phyloP scores from a whole-genome alignment of 2,888 invertebrate species.

The Sylvicola cinctus region DNA sequence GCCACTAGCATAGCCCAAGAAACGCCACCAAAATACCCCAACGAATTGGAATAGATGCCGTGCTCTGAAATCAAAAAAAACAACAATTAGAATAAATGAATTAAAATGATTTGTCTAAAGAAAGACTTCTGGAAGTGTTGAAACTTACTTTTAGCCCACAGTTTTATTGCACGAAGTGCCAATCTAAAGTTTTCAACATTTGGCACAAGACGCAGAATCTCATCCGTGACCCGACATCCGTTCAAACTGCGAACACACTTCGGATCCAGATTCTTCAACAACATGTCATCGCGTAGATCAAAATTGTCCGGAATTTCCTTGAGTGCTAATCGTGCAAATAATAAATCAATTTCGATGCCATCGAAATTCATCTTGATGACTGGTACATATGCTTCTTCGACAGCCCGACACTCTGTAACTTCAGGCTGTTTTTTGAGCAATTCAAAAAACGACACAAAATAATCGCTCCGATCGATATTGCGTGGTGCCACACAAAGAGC shows the following conservation, averaged over 20 bases:
- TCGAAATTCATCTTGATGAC: conserved; percentile 99
- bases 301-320: conserved; percentile 83
- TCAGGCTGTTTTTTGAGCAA: conserved; percentile 69
- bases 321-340: conserved; percentile 87
- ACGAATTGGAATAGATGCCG: conserved; percentile 94
- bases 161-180: conserved; percentile 82
- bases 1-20: conserved; percentile 99
- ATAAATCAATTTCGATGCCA: conserved; percentile 95
- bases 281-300: conserved; percentile 74
- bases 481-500: conserved; percentile 94
- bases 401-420: conserved; percentile 69
- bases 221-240: conserved; percentile 96
- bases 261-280: conserved; percentile 86
- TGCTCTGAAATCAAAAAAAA: conserved; percentile 35
- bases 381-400: conserved; percentile 97
- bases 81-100: conserved; percentile 2
- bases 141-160: conserved; percentile 91
- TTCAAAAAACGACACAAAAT: conserved; percentile 89
- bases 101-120: background rate
- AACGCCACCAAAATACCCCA: conserved; percentile 95
- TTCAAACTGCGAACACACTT: conserved; percentile 94
- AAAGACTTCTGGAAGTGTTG: background rate
- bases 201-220: conserved; percentile 88
- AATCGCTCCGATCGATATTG: conserved; percentile 83
- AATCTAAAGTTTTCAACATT: conserved; percentile 85